Conservation (phyloP, 2,113 vertebrate genomes). For the Puntigrus tetrazona region DNA sequence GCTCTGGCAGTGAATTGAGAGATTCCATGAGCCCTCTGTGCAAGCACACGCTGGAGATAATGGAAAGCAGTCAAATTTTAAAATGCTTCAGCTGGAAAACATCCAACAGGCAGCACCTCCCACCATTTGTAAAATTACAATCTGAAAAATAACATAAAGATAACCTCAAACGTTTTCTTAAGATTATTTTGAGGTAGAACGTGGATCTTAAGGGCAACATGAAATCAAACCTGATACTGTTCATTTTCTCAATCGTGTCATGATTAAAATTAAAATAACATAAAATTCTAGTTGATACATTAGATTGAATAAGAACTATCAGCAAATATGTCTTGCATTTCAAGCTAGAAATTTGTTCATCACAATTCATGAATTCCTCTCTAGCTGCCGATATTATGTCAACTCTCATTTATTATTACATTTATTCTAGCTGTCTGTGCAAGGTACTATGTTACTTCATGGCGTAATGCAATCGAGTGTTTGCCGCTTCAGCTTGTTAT, state of each 20-base stretch:
- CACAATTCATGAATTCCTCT: constrained; percentile 33
- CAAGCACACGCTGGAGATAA: constrained; percentile 39
- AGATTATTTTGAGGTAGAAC: neutral
- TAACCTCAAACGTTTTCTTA: neutral
- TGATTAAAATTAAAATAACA: neutral
- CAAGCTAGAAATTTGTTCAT: constrained; percentile 1
- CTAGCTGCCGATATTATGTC: neutral
- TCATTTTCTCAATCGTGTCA: neutral
- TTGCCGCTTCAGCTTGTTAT: neutral
- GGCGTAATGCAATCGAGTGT: neutral
- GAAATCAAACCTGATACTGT: neutral
- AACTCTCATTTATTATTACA: neutral
- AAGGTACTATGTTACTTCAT: neutral
- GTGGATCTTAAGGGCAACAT: neutral
- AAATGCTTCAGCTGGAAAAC: constrained; percentile 51
- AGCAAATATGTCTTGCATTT: constrained; percentile 7
- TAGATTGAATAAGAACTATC: neutral
- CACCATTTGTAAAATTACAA: constrained; percentile 41
- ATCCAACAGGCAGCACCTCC: constrained; percentile 33
- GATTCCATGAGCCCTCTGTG: constrained; percentile 31
- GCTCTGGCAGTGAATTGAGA: constrained; percentile 21
- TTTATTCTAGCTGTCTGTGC: neutral
- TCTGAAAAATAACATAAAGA: neutral
- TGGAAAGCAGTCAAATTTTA: constrained; percentile 40
- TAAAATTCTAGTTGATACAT: neutral